Base-by-base conservation (phyloP, 2,113 vertebrate genomes). In the Piliocolobus tephrosceles region DNA sequence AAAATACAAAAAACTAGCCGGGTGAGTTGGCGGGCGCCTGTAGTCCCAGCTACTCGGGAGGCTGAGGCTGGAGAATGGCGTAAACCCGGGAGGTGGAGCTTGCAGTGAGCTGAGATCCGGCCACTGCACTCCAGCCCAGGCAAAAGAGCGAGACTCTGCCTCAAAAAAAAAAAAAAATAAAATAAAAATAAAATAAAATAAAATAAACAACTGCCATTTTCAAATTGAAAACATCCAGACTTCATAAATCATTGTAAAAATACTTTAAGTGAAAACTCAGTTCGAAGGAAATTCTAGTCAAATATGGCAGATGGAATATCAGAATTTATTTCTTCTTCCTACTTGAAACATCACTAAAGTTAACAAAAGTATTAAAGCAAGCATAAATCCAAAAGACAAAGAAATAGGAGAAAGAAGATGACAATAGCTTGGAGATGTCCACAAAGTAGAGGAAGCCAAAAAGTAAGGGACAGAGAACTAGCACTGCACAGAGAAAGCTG, bases 181-280 rank as follows among this genome's bases (percentile, higher is more conserved):
- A n/a, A n/a, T n/a, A n/a, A 66, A 94, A 66, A 43, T 87, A 66
- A 94, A 66, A 43, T 87, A 66, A 94, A 66, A 43, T 87, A 66
- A 94, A 66, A 43, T 87, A 87, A 87, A 72, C 6, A 58, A 52
- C 43, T 90, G 35, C 38, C 75, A 75, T 66, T 82, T 94, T 70
- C 50, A 58, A 76, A 83, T 20, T 76, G 11, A 58, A 57, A 68
- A 50, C 30, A 78, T n/a, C 16, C 6, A 50, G 55, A 88, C 23
- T 58, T 35, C 16, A 45, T 88, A 61, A 57, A 38, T 83, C 57
- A 66, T 23, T 88, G 58, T 57, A 35, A 94, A 81, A 73, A 86
- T 80, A 85, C 25, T 85, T 61, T 7, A 91, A 87, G 25, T 78
- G 83, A 91, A 94, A 40, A 78, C 35, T 91, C n/a, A 86, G 14